These are phyloP conservation scores for Corythoichthys haematopterus DNA, from an alignment of 2,113 vertebrate species.

Conservation along the genomic window DNA sequence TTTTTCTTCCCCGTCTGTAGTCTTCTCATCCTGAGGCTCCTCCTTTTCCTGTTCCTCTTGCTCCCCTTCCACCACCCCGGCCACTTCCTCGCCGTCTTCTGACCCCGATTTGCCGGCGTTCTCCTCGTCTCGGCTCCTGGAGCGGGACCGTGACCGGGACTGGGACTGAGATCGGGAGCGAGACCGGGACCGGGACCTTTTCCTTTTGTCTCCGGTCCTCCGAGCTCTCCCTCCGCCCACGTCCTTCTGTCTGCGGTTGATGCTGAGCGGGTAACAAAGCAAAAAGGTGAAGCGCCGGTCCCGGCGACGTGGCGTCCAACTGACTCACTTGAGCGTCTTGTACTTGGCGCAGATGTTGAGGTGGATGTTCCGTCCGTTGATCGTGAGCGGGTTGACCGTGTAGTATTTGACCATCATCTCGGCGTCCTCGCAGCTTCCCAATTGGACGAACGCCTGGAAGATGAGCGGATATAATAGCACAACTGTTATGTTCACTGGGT, in stretches of 20 bases:
- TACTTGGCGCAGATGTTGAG: constrained; percentile 77
- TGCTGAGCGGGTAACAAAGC: constrained; percentile 37
- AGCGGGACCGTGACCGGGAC: constrained; percentile 23
- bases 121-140: constrained; percentile 43
- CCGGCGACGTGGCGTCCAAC: too few species aligned
- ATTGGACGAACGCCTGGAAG: constrained; percentile 87
- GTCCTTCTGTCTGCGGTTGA: constrained; percentile 42
- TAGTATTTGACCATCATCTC: constrained; percentile 93
- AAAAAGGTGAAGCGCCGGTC: neutral
- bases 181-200: constrained; percentile 3
- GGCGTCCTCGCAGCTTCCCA: constrained; percentile 85
- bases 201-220: neutral
- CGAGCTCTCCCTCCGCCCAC: constrained; percentile 8
- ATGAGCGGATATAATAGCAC: too few species aligned
- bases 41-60: constrained; percentile 22
- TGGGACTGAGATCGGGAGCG: constrained; percentile 19
- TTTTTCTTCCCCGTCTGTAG: constrained; percentile 39
- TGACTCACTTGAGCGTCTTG: constrained; percentile 73
- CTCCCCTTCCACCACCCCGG: constrained; percentile 50
- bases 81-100: constrained; percentile 27
- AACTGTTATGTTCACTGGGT: too few species aligned
- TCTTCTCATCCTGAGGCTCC: neutral
- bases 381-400: constrained; percentile 75
- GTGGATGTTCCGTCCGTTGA: constrained; percentile 56
- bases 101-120: constrained; percentile 12